Base-by-base conservation (phyloP, 1,140 invertebrate genomes). In the Cryptotermes secundus region DNA sequence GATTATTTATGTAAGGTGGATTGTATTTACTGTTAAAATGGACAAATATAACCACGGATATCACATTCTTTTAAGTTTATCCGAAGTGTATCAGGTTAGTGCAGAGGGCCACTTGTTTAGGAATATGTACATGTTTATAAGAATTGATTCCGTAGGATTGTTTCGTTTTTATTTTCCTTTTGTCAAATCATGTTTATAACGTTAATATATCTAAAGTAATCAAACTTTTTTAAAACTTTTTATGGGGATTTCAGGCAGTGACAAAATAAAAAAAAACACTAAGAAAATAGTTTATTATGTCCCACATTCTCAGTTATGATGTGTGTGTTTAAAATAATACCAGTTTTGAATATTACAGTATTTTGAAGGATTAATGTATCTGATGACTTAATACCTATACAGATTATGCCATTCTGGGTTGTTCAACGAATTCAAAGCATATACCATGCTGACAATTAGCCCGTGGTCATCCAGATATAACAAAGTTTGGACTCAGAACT, bases 21-120 rank as follows among this genome's bases (percentile, higher is more conserved):
- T 72, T 26, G 31, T n/a, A 72, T 72, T 72, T 31, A 72, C 59
- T 72, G n/a, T 72, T 72, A 72, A 72, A 72, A 31, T 31, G 26
- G 59, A 72, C 6, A 49, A 49, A 72, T 14, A 14, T n/a, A 72
- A 72, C n/a, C 59, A 72, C 59, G 2, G 26, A 72, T 72, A 72
- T 72, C 59, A 72, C 59, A 72, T 72, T n/a, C n/a, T 72, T 72
- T 72, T 72, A 72, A 72, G 59, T 72, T 72, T 72, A 72, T 72
- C n/a, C 26, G n/a, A 72, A 72, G 59, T 72, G 59, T 72, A n/a
- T 72, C n/a, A 72, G 59, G 59, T 72, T 72, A 72, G 59, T 72
- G n/a, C 26, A n/a, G 59, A n/a, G n/a, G 59, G n/a, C 1, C 59
- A 72, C 26, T 72, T 72, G n/a, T 72, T 72, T 72, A 72, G 59